These are phyloP conservation scores for Hippoglossus hippoglossus DNA, from an alignment of 2,797 vertebrate species.

Conservation along the genomic window DNA sequence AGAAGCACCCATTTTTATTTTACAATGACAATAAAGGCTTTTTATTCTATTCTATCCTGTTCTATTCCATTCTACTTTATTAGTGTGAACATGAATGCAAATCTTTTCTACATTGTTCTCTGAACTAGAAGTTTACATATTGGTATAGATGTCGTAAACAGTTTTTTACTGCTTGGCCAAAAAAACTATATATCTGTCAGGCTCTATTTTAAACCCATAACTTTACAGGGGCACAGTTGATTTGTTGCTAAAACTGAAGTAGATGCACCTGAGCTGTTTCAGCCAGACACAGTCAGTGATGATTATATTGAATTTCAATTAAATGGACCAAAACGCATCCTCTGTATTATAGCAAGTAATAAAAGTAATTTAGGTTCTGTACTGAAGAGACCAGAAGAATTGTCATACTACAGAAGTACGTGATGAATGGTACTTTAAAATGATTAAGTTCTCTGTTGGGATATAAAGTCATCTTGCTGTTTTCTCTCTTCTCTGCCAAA, in stretches of 20 bases:
- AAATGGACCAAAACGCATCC: too few species aligned
- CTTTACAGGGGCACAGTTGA: background rate
- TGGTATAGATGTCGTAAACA: too few species aligned
- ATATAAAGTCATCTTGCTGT: slow-evolving; percentile 22
- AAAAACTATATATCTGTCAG: too few species aligned
- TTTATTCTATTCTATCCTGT: too few species aligned
- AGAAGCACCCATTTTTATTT: too few species aligned
- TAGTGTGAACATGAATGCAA: too few species aligned
- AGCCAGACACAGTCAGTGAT: background rate
- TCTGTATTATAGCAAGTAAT: background rate
- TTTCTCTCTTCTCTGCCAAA: slow-evolving; percentile 33
- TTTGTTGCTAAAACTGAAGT: background rate
- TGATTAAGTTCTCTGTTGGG: slow-evolving; percentile 17
- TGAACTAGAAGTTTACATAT: too few species aligned
- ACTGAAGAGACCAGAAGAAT: background rate
- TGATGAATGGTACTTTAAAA: slow-evolving; percentile 17
- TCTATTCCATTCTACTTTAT: too few species aligned
- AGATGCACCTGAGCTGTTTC: background rate
- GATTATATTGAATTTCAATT: background rate
- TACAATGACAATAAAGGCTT: too few species aligned
- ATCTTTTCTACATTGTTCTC: too few species aligned
- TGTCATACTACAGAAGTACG: slow-evolving; percentile 9
- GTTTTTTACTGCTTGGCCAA: too few species aligned
- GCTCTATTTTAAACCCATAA: too few species aligned
- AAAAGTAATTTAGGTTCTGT: background rate